Conservation (phyloP, 2,113 vertebrate genomes). For the Chaenocephalus aceratus region DNA sequence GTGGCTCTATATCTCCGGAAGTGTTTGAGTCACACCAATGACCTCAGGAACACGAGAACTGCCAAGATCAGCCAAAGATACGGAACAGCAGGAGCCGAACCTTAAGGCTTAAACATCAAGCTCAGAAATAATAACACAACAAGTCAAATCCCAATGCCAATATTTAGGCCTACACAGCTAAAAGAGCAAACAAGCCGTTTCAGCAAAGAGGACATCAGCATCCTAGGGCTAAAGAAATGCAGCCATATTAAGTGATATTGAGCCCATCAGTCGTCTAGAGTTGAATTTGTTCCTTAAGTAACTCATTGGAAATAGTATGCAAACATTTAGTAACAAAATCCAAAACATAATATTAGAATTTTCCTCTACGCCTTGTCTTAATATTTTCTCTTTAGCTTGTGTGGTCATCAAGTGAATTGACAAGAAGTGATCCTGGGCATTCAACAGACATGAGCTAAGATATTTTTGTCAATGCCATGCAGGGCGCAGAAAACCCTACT, state of each 20-base stretch:
- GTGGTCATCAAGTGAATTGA: slow-evolving; percentile 67
- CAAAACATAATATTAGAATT: slow-evolving; percentile 15
- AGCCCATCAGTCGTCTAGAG: slow-evolving; percentile 48
- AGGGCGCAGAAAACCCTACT: slow-evolving; percentile 30
- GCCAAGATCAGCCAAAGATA: slow-evolving; percentile 76
- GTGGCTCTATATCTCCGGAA: slow-evolving; percentile 55
- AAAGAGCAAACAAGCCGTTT: slow-evolving; percentile 72
- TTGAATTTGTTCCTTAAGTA: slow-evolving; percentile 32
- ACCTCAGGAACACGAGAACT: slow-evolving; percentile 66
- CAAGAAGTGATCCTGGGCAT: slow-evolving; percentile 46
- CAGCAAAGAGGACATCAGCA: slow-evolving; percentile 68
- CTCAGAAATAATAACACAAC: slow-evolving; percentile 72
- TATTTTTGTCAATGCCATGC: slow-evolving; percentile 48
- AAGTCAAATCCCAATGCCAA: slow-evolving; percentile 72
- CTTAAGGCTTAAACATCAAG: slow-evolving; percentile 59
- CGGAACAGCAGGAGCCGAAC: slow-evolving; percentile 40
- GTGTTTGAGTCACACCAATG: slow-evolving; percentile 67
- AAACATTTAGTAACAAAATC: neutral
- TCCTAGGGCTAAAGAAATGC: slow-evolving; percentile 54
- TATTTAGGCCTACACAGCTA: slow-evolving; percentile 73
- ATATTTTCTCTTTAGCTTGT: neutral
- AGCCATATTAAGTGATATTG: slow-evolving; percentile 67
- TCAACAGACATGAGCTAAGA: slow-evolving; percentile 27
- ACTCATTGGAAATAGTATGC: slow-evolving; percentile 3
- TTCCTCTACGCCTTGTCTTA: slow-evolving; percentile 21